These are phyloP conservation scores for Phataginus tricuspis DNA, from an alignment of 2,797 vertebrate genomes.

Conservation along the genomic window DNA sequence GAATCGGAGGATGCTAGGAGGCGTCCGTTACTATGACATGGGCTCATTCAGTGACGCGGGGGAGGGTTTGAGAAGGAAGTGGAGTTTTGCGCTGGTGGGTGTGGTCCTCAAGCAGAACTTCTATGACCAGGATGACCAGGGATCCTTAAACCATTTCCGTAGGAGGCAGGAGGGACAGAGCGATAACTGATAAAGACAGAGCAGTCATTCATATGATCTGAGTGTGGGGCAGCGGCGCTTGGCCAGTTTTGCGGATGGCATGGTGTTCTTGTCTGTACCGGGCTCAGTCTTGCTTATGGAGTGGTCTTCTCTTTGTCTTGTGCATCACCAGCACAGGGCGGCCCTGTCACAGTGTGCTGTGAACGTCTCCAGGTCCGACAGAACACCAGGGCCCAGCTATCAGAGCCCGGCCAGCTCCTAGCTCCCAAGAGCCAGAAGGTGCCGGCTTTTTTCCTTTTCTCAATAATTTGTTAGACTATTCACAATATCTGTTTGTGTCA, in stretches of 20 bases:
- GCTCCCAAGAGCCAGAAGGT: not conserved
- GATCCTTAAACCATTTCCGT: too few relatives aligned
- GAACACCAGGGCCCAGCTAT: not conserved
- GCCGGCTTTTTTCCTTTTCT: not conserved
- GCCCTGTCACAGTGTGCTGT: not conserved
- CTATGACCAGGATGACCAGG: too few relatives aligned
- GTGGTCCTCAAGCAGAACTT: not conserved
- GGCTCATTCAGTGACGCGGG: not conserved
- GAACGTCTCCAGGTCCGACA: not conserved
- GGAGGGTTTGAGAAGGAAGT: not conserved
- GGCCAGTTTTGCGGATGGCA: not conserved
- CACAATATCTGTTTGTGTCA: not conserved
- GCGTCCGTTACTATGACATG: rapidly evolving
- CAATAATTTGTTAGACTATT: not conserved
- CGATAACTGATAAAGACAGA: rapidly evolving
- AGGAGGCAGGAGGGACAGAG: not conserved
- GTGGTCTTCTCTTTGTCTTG: not conserved
- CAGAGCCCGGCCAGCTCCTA: not conserved
- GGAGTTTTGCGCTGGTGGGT: not conserved
- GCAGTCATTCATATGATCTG: not conserved
- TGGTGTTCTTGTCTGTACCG: not conserved
- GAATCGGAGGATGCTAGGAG: not conserved
- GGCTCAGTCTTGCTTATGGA: not conserved
- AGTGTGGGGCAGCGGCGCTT: not conserved
- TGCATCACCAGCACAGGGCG: not conserved